phyloP scores from a whole-genome alignment of 2,797 vertebrate genomes.

The Gouania willdenowi region DNA sequence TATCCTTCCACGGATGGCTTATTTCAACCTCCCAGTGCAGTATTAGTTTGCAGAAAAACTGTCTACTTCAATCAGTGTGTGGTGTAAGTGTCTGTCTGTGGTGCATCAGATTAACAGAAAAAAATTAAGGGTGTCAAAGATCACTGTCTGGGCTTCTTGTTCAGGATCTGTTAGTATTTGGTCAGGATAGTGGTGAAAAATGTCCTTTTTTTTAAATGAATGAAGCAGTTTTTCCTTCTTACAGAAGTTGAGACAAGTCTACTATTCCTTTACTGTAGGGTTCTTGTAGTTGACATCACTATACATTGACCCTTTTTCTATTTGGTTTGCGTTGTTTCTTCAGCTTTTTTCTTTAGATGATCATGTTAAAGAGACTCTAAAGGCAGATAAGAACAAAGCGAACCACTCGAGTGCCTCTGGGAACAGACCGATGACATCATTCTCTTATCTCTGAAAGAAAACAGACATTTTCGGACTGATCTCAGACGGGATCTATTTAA shows the following conservation, averaged over 20 bases:
- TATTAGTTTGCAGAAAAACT: conserved; percentile 17
- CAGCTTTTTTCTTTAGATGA: conserved; percentile 8
- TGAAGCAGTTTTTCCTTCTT: no score
- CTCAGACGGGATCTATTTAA: conserved; percentile 38
- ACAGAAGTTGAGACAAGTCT: background rate
- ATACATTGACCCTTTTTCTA: background rate
- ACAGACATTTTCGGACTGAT: conserved; percentile 41
- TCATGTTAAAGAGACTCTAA: conserved; percentile 9
- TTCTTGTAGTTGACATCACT: background rate
- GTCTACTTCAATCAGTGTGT: background rate
- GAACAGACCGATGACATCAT: conserved; percentile 49
- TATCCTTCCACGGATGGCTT: conserved; percentile 2
- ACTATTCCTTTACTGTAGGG: no score
- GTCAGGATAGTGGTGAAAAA: no score
- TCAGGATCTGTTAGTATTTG: no score
- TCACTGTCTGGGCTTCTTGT: background rate
- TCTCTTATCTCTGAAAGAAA: conserved; percentile 51
- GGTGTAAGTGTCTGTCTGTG: conserved; percentile 2
- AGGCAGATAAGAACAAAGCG: conserved; percentile 45
- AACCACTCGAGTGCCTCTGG: conserved; percentile 24
- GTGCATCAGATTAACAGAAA: conserved; percentile 1
- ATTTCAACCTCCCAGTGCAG: conserved; percentile 11
- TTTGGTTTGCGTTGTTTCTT: background rate
- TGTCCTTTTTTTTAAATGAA: no score
- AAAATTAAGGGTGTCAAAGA: background rate